Evolutionary conservation across 2,797 vertebrate species (phyloP).

Genomic region (Bucorvus abyssinicus): DNA sequence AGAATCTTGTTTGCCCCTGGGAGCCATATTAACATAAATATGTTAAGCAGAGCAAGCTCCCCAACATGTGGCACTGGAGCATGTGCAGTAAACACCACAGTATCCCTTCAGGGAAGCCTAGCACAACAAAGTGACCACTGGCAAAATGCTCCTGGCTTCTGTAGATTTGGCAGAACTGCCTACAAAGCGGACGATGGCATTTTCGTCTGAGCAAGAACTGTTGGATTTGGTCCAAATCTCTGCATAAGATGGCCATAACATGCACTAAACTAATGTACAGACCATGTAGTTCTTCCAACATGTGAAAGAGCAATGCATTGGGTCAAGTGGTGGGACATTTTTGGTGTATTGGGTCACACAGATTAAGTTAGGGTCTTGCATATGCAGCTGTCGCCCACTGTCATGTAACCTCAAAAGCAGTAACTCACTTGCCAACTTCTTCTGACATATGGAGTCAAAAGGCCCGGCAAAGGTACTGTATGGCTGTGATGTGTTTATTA

Average conservation of each 20-base stretch:
- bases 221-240: not conserved
- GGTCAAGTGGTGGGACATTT: not conserved
- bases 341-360: not conserved
- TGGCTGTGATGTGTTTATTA: not conserved
- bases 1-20: constrained; percentile 16
- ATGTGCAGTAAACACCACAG: constrained; percentile 33
- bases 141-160: not conserved
- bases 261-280: not conserved
- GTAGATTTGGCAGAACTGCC: not conserved
- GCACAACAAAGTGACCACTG: not conserved
- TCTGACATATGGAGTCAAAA: not conserved
- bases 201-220: not conserved
- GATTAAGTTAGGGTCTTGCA: not conserved
- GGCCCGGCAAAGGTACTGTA: not conserved
- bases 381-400: not conserved
- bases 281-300: not conserved
- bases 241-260: not conserved
- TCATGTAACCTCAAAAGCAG: not conserved
- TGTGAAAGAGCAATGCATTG: not conserved
- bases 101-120: constrained; percentile 27
- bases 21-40: constrained; percentile 61
- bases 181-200: not conserved
- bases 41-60: constrained; percentile 48
- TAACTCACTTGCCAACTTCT: not conserved
- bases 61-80: constrained; percentile 46